Conservation (phyloP, 2,888 invertebrate species). For the Acrobeloides nanus region DNA sequence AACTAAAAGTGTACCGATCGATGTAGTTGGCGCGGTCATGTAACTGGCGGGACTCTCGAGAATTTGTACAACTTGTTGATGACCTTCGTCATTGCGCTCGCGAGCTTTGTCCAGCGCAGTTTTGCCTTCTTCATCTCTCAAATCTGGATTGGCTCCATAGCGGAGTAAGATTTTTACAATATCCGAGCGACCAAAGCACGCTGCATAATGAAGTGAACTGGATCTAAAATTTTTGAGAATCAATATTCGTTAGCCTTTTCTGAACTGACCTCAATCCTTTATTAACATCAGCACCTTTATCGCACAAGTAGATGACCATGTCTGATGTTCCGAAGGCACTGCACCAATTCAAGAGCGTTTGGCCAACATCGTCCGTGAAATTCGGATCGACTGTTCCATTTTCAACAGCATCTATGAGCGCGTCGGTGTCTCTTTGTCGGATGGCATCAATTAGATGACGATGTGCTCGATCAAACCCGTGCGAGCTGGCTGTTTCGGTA, state of each 20-base stretch:
- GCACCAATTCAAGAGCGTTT: slow-evolving; percentile 95
- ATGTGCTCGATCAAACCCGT: slow-evolving; percentile 72
- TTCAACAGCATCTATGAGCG: slow-evolving; percentile 88
- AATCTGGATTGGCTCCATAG: slow-evolving; percentile 92
- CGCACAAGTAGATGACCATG: slow-evolving; percentile 81
- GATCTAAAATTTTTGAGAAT: no score
- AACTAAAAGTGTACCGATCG: no score
- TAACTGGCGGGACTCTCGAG: slow-evolving; percentile 69
- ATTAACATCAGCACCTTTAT: slow-evolving; percentile 93
- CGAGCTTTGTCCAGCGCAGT: slow-evolving; percentile 95
- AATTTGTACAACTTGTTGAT: slow-evolving; percentile 59
- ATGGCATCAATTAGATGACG: slow-evolving; percentile 93
- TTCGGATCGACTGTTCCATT: slow-evolving; percentile 84
- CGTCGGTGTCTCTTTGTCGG: slow-evolving; percentile 84
- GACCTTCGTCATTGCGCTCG: slow-evolving; percentile 74
- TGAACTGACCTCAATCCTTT: slow-evolving; percentile 76
- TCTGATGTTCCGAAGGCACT: slow-evolving; percentile 97
- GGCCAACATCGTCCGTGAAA: slow-evolving; percentile 98
- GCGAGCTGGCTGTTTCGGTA: slow-evolving; percentile 4
- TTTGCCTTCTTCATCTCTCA: slow-evolving; percentile 93
- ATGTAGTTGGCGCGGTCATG: no score
- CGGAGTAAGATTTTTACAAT: slow-evolving; percentile 67
- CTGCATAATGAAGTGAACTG: slow-evolving; percentile 94
- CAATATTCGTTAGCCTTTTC: no score
- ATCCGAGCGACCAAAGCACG: slow-evolving; percentile 96